A percentile compares a stretch with the other conserved stretches of the same genome.
phyloP scores from a whole-genome alignment of 2,888 invertebrate genomes.

The Prosapia bicincta region DNA sequence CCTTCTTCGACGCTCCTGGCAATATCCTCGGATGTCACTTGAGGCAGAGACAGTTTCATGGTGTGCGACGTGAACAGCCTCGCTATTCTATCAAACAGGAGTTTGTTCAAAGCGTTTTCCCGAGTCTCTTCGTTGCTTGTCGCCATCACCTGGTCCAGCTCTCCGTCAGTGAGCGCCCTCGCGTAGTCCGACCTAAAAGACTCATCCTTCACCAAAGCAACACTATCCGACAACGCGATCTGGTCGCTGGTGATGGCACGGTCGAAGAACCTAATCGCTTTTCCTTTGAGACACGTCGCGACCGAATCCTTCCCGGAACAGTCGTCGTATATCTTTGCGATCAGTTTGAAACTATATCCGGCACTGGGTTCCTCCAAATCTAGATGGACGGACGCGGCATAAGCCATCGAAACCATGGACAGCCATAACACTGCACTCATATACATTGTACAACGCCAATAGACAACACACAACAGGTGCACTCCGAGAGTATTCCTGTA shows the following conservation, averaged over 20 bases:
- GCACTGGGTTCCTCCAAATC: conserved; percentile 56
- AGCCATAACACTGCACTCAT: conserved; percentile 13
- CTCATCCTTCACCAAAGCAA: conserved; percentile 56
- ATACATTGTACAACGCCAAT: not conserved
- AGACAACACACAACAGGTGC: not conserved
- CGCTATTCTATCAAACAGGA: conserved; percentile 70
- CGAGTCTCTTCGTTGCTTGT: conserved; percentile 51
- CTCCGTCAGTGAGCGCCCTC: conserved; percentile 65
- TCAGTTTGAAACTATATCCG: conserved; percentile 35
- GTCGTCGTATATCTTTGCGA: conserved; percentile 63
- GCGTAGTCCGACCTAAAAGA: conserved; percentile 43
- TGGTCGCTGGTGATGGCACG: conserved; percentile 66
- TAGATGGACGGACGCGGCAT: conserved; percentile 27
- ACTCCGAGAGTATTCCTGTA: conserved; percentile 10
- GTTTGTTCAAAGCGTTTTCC: conserved; percentile 65
- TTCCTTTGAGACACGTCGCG: conserved; percentile 71
- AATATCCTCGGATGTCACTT: conserved; percentile 63
- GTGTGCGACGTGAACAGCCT: conserved; percentile 76
- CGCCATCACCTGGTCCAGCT: conserved; percentile 67
- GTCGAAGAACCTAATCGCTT: conserved; percentile 70
- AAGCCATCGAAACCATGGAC: not conserved
- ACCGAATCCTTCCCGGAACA: conserved; percentile 57
- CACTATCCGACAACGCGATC: conserved; percentile 41
- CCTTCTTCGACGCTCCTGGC: conserved; percentile 75
- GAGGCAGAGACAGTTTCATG: conserved; percentile 72